Percentiles rank a stretch among this genome's conserved stretches.
phyloP scores from a whole-genome alignment of 2,113 vertebrate species.

The Mesoclemmys tuberculata region DNA sequence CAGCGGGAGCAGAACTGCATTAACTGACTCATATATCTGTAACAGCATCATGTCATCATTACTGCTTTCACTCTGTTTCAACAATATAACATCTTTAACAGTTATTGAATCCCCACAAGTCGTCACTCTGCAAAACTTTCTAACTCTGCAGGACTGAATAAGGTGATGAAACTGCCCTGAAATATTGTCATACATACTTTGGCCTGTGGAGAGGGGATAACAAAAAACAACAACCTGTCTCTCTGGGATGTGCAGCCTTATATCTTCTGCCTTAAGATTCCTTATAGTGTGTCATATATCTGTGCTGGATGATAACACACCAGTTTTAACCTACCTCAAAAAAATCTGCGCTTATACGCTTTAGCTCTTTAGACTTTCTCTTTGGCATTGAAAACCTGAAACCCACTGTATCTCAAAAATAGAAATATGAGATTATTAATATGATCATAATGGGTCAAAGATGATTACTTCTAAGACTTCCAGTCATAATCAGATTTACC shows the following conservation, averaged over 20 bases:
- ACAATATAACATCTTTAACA: neutral
- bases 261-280: constrained; percentile 29
- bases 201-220: neutral
- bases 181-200: neutral
- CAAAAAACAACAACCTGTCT: neutral
- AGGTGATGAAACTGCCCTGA: neutral
- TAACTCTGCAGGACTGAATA: neutral
- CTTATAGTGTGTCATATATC: neutral
- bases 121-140: neutral
- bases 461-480: neutral
- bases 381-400: neutral
- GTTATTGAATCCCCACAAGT: neutral
- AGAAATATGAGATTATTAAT: neutral
- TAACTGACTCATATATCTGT: neutral
- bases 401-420: neutral
- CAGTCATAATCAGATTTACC: neutral
- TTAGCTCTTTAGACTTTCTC: neutral
- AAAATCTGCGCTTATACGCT: neutral
- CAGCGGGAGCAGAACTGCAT: neutral
- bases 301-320: neutral
- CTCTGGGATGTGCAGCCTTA: neutral
- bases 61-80: neutral
- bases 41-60: neutral
- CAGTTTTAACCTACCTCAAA: constrained; percentile 58
- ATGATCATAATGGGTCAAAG: neutral